Conservation (phyloP, 1,140 invertebrate genomes). For the Pseudomyrmex sp. region DNA sequence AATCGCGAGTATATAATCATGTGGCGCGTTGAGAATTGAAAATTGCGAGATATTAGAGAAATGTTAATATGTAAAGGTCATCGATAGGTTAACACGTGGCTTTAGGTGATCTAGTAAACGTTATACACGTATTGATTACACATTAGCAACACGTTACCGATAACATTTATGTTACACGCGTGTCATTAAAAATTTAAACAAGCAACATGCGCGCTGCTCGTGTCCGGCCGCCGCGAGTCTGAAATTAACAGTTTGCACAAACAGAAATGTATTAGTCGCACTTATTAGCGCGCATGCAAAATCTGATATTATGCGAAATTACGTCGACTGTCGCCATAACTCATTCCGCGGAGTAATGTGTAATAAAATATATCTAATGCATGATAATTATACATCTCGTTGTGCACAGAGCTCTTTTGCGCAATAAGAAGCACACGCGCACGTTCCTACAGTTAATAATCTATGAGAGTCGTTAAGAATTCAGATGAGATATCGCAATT, state of each 20-base stretch:
- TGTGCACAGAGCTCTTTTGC: neutral
- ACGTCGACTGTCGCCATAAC: constrained; percentile 23
- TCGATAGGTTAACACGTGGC: constrained; percentile 57
- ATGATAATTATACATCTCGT: constrained; percentile 39
- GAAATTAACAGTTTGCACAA: constrained; percentile 42
- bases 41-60: constrained; percentile 38
- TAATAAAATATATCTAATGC: constrained; percentile 16
- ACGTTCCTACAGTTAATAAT: constrained; percentile 32
- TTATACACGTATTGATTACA: constrained; percentile 42
- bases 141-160: constrained; percentile 37
- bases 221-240: neutral
- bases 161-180: constrained; percentile 10
- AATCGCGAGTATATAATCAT: neutral
- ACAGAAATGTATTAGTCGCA: constrained; percentile 44
- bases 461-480: constrained; percentile 59
- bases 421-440: constrained; percentile 26
- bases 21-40: neutral
- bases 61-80: constrained; percentile 49
- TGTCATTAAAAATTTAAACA: constrained; percentile 47
- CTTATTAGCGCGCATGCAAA: constrained; percentile 8
- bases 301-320: constrained; percentile 50
- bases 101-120: constrained; percentile 48
- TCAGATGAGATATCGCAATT: constrained; percentile 65
- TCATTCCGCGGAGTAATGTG: constrained; percentile 36
- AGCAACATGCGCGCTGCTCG: neutral